Evolutionary conservation across 2,888 invertebrate genomes (phyloP), one percentile per base, ranked within the genome.

Genomic region (Leistus spinibarbis): DNA sequence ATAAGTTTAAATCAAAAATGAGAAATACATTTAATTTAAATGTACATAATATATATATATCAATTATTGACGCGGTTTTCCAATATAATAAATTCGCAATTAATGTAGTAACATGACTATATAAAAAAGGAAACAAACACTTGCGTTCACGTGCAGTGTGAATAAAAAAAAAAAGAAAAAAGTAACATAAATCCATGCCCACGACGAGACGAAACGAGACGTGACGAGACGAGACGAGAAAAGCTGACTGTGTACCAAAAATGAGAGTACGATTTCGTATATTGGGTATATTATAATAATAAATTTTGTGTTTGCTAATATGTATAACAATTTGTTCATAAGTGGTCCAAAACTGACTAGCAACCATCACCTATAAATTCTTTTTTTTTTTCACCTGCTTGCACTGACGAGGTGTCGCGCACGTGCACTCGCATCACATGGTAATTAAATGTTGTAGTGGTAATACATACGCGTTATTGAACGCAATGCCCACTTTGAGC

Each of bases 301-400:
- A 54, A 57, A 54, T 67, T 53, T 67, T 19, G 17, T 53, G 17
- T 53, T 16, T 67, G 9, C 53, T 19, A 17, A 19, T 17, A 53
- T 20, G n/a, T 54, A n/a, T 22, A 20, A 22, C 19, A 20, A 57
- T 75, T 64, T 19, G n/a, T n/a, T 2, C 5, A 76, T 67, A 77
- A 72, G 56, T 72, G 72, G 60, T 66, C 65, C 65, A 81, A 83
- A 82, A 83, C 83, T 83, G 84, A 85, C 85, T 84, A 84, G 84
- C 83, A 84, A 84, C 83, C 82, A 80, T 82, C 78, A 80, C 81
- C 81, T 70, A 70, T 63, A 63, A 69, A 60, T 60, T 69, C 60
- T 57, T 69, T 60, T 27, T 60, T 69, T 40, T 57, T 69, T 60
- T 27, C 69, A 69, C 60, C 69, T 40, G 60, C 62, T 70, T 70